Evolutionary conservation across 2,888 invertebrate genomes (phyloP), one percentile per base, ranked within the genome.

Genomic region (Ichneumoninae sp.): DNA sequence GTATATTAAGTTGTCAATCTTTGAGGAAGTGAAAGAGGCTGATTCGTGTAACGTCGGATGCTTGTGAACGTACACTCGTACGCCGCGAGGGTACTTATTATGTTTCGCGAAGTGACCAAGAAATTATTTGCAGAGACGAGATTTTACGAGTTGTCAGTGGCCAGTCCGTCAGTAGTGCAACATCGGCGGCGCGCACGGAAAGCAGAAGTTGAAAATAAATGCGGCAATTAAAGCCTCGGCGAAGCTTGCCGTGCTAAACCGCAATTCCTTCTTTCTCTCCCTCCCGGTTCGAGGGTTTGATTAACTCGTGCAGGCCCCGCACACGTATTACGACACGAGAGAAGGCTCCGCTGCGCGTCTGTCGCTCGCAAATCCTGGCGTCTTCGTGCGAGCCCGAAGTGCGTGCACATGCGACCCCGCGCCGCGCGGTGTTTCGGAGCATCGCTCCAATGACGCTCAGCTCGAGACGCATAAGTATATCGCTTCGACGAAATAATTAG

Each of bases 231-330:
- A 86, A 85, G 82, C 22, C 65, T 68, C 76, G 66, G 40, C 63
- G 69, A 50, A 26, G n/a, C 40, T 16, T 60, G 60, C 63, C 44
- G 69, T 44, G 54, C 36, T 33, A 63, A 57, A n/a, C 33, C 78
- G 70, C 66, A 65, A 65, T 82, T n/a, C 57, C 81, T 81, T 81
- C 75, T 44, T 52, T 70, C 30, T 66, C 74, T 65, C 78, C 70
- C 52, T 71, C 84, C 60, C 44, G 54, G 50, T 73, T 36, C 70
- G 65, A 74, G 54, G 79, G 75, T 87, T 90, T 88, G 87, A 89
- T 90, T 89, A 89, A 89, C 85, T 88, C 81, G 84, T 79, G 81
- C 76, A 71, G 44, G 50, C 22, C 57, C 60, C 78, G 63, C 30
- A 68, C 76, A 79, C 65, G 66, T 69, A 57, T 76, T 54, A 68